A percentile compares a stretch with the other conserved stretches of the same genome.
Conservation (phyloP, 2,797 vertebrate species). For the Allobates femoralis region DNA sequence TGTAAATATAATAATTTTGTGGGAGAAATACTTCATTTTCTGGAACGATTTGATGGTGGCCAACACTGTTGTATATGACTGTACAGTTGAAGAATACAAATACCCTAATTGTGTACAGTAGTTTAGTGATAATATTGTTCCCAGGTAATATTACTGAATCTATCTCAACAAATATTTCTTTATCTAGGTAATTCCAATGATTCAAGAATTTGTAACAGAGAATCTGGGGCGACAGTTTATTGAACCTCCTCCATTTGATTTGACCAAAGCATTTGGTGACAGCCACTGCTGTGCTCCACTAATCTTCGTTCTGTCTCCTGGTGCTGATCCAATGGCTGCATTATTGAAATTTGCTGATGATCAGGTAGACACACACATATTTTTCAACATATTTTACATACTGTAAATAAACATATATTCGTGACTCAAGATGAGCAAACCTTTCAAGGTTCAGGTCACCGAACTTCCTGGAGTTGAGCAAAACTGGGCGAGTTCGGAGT, state of each 20-base stretch:
- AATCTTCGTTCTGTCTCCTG: conserved; percentile 88
- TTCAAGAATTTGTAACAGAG: conserved; percentile 84
- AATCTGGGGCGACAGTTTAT: conserved; percentile 83
- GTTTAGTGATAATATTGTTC: neutral
- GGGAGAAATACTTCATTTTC: no score
- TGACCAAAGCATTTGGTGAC: conserved; percentile 83
- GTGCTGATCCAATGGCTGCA: conserved; percentile 86
- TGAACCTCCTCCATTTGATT: conserved; percentile 87
- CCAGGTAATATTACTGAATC: neutral
- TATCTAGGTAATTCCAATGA: conserved; percentile 83
- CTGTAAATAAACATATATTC: neutral
- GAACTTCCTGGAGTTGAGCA: no score
- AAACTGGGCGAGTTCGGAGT: no score
- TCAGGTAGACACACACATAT: conserved; percentile 74
- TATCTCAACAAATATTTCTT: neutral
- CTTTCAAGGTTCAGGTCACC: no score
- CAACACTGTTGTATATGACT: no score
- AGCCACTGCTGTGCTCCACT: conserved; percentile 85
- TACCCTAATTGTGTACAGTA: neutral
- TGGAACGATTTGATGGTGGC: no score
- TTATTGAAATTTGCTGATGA: conserved; percentile 88
- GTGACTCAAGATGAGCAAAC: no score
- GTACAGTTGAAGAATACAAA: neutral
- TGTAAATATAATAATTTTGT: no score
- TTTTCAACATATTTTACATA: neutral